These are phyloP conservation scores for Acanthoscelides obtectus DNA, from an alignment of 2,888 invertebrate species.

Conservation along the genomic window DNA sequence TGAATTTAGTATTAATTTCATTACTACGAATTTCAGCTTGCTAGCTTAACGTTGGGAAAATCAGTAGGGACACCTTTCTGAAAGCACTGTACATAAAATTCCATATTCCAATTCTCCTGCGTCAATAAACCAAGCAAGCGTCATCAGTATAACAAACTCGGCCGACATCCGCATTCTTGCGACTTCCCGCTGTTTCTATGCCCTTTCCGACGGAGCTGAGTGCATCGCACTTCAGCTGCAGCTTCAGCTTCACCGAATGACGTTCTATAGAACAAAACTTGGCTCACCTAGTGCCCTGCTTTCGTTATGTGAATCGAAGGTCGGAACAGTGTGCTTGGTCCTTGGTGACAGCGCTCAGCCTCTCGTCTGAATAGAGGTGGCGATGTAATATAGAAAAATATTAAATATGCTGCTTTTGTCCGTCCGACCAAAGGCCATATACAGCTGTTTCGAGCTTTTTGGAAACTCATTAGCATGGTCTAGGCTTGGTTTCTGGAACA, in stretches of 20 bases:
- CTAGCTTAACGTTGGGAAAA: no score
- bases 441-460: no score
- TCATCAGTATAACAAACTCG: background rate
- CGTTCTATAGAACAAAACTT: background rate
- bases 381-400: no score
- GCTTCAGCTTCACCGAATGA: no score
- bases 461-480: no score
- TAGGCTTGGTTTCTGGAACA: no score
- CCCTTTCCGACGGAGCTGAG: background rate
- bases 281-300: background rate
- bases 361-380: background rate
- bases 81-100: no score
- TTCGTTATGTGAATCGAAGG: background rate
- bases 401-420: no score
- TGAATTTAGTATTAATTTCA: no score
- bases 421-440: no score
- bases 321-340: background rate
- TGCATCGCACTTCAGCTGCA: background rate
- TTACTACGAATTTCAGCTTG: no score
- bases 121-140: background rate
- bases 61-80: no score
- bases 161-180: background rate
- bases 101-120: background rate
- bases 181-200: background rate
- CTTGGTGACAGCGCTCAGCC: background rate